These are phyloP conservation scores for Tenualosa ilisha DNA, from an alignment of 2,797 vertebrate genomes.

Conservation along the genomic window DNA sequence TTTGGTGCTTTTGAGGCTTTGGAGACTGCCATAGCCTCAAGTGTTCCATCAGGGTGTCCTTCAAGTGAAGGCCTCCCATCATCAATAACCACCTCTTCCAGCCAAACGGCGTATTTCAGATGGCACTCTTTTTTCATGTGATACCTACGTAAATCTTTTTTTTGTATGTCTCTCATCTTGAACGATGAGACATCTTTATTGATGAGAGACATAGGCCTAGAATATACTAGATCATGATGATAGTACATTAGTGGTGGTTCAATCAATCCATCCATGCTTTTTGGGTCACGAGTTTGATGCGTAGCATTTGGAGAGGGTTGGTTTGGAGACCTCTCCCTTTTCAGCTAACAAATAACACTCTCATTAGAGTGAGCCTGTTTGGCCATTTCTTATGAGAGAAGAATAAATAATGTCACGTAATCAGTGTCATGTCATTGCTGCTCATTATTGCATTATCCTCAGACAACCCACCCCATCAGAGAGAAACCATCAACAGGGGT, in stretches of 20 bases:
- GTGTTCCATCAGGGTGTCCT: not conserved
- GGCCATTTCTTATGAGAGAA: not conserved
- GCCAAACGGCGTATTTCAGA: not conserved
- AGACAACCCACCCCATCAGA: not conserved
- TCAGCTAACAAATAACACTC: not conserved
- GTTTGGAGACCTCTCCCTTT: not conserved
- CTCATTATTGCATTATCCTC: not conserved
- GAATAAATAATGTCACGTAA: not conserved
- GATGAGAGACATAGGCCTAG: not conserved
- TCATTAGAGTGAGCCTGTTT: not conserved
- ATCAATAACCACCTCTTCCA: not conserved
- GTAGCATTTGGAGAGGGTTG: not conserved
- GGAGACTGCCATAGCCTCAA: not conserved
- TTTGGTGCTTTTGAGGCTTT: too few species aligned
- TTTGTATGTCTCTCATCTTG: too few species aligned
- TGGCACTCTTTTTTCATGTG: not conserved
- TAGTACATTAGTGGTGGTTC: not conserved
- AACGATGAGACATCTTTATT: too few species aligned
- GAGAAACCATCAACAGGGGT: not conserved
- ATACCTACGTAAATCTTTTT: not conserved
- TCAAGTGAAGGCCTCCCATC: not conserved
- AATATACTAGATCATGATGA: not conserved
- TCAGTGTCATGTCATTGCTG: not conserved
- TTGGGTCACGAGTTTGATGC: not conserved
- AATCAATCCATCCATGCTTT: not conserved